Evolutionary conservation across 2,797 vertebrate genomes (phyloP), one percentile per base, ranked within the genome.

Genomic region (Anas acuta): DNA sequence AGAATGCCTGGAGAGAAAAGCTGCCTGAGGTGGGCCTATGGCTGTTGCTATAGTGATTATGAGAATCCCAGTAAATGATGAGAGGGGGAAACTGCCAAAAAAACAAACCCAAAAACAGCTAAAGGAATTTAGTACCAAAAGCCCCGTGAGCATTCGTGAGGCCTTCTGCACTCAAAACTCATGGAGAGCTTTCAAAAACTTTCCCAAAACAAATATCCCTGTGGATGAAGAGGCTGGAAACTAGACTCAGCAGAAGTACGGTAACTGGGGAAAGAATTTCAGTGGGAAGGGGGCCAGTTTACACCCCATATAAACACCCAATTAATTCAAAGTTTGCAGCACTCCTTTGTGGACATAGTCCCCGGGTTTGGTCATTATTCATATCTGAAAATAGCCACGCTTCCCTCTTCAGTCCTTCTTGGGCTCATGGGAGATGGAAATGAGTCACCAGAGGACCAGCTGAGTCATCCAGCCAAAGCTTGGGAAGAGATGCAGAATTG

Each of bases 401-500:
- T 83, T 92, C 53, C 51, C 91, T 90, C 90, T 92, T 89, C 67
- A 89, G 75, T 80, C 19, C 70, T 90, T 95, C 72, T 90, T 81
- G 69, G 65, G 57, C 89, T 95, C 89, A 89, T 13, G 65, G 71
- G 70, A 93, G 75, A 89, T 58, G 93, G 91, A 77, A 91, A 85
- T 96, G 93, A 96, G 84, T 97, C 95, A 95, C 58, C 30, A 53
- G 72, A 89, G 73, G 81, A 91, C 58, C 57, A 83, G 90, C 84
- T 95, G 96, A 95, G 84, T 96, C 95, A 97, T 80, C 21, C 75
- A 93, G 75, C 49, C 69, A 73, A 70, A 89, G 88, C 95, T 14
- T 92, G 96, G 84, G 94, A 95, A 93, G 88, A 3, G 15, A 62
- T 62, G 78, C n/a, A 74, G 51, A 92, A 76, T 32, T 69, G 90